Evolutionary conservation across 2,797 vertebrate genomes (phyloP).

Genomic region (Hephaestus fuliginosus): DNA sequence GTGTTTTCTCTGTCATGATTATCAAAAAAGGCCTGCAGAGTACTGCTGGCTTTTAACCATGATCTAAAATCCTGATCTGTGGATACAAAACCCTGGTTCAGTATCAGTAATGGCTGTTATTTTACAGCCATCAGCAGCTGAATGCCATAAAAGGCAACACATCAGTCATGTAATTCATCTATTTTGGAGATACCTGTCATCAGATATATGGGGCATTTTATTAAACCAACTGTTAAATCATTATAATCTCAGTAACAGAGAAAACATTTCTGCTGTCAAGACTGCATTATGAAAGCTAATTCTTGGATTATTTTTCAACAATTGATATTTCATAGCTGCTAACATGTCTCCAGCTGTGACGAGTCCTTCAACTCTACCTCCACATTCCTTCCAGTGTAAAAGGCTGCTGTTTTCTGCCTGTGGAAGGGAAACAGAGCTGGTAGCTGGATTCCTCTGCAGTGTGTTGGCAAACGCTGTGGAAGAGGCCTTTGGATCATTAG

Average conservation of each 20-base stretch:
- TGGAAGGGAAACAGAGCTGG: slow-evolving; percentile 73
- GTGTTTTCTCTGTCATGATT: slow-evolving; percentile 19
- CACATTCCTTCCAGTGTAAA: slow-evolving; percentile 74
- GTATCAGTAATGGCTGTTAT: slow-evolving; percentile 24
- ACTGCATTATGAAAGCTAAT: slow-evolving; percentile 55
- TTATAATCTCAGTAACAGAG: slow-evolving; percentile 60
- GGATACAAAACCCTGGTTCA: neutral
- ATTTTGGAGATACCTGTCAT: slow-evolving; percentile 59
- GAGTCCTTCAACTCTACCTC: slow-evolving; percentile 76
- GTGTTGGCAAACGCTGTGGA: slow-evolving; percentile 79
- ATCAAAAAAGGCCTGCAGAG: neutral
- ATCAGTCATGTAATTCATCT: slow-evolving; percentile 28
- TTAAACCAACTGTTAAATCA: slow-evolving; percentile 59
- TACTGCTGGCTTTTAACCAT: neutral
- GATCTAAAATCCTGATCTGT: slow-evolving; percentile 4
- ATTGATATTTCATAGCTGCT: slow-evolving; percentile 63
- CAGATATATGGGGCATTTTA: slow-evolving; percentile 20
- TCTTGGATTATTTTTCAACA: slow-evolving; percentile 66
- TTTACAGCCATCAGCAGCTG: slow-evolving; percentile 34
- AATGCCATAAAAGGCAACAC: slow-evolving; percentile 20
- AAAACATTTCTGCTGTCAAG: slow-evolving; percentile 61
- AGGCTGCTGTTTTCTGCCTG: slow-evolving; percentile 66
- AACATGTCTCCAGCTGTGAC: slow-evolving; percentile 75
- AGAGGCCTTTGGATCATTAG: slow-evolving; percentile 83
- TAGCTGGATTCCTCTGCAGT: slow-evolving; percentile 67